Percentiles rank a stretch among this genome's conserved stretches.
Evolutionary conservation across 2,888 invertebrate genomes (phyloP).

Genomic region (Rosalia funebris): DNA sequence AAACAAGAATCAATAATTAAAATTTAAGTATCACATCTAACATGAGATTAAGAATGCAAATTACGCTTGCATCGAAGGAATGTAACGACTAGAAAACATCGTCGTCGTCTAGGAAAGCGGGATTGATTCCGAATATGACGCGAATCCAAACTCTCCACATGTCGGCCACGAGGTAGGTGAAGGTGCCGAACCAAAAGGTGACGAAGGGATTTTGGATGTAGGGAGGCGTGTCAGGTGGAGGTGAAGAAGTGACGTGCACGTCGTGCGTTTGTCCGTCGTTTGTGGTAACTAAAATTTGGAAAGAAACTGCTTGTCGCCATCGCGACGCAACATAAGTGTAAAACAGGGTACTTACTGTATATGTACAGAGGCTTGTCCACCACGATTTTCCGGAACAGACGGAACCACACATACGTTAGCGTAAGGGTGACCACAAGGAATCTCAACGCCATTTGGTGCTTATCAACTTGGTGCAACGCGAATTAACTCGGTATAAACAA

Average conservation of each 20-base stretch:
- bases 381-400: conserved; percentile 1
- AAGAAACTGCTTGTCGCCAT: no score
- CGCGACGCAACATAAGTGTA: no score
- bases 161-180: conserved; percentile 2
- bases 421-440: not conserved
- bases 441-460: not conserved
- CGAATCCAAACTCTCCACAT: conserved; percentile 13
- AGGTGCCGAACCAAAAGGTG: not conserved
- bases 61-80: no score
- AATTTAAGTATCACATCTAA: no score
- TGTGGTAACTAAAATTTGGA: no score
- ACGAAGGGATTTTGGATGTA: not conserved
- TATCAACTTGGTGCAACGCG: not conserved
- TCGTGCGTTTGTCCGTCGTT: no score
- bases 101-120: no score
- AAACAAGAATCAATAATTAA: no score
- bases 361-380: not conserved
- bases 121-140: not conserved
- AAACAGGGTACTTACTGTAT: not conserved
- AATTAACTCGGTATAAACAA: no score
- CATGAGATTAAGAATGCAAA: no score
- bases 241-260: no score
- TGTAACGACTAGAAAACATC: no score
- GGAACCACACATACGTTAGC: conserved; percentile 3
- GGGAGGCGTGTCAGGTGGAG: not conserved